These are phyloP conservation scores for Reinhardtius hippoglossoides DNA, from an alignment of 2,113 vertebrate genomes.

Conservation along the genomic window DNA sequence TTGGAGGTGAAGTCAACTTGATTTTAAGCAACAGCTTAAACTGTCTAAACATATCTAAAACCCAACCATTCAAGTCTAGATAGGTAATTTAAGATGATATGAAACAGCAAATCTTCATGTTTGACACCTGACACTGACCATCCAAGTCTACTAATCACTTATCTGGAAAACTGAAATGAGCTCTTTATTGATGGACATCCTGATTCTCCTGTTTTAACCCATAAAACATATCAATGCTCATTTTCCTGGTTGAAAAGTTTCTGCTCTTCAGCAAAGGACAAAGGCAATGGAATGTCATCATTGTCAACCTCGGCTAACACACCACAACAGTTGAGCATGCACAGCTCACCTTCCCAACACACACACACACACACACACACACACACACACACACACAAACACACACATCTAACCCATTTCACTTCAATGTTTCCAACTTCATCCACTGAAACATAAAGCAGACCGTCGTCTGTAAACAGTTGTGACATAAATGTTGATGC, in stretches of 20 bases:
- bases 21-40: too few relatives aligned
- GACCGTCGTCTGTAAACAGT: constrained; percentile 66
- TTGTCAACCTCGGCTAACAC: constrained; percentile 48
- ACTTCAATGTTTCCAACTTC: constrained; percentile 50
- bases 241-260: background rate
- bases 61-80: too few relatives aligned
- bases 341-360: constrained; percentile 45
- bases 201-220: background rate
- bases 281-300: constrained; percentile 31
- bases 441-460: constrained; percentile 61
- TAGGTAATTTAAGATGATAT: too few relatives aligned
- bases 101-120: too few relatives aligned
- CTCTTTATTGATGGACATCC: too few relatives aligned
- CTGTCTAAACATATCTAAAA: too few relatives aligned
- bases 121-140: too few relatives aligned
- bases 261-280: background rate
- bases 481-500: constrained; percentile 38
- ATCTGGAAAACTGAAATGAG: background rate
- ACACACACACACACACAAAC: background rate
- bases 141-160: background rate
- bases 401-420: constrained; percentile 15
- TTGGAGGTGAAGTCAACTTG: too few relatives aligned
- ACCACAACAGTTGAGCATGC: constrained; percentile 48
- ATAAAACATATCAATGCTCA: background rate
- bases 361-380: background rate